A percentile compares a stretch with the other conserved stretches of the same genome.
These are phyloP conservation scores for Papilio dardanus DNA, from an alignment of 1,140 invertebrate species.

Conservation along the genomic window DNA sequence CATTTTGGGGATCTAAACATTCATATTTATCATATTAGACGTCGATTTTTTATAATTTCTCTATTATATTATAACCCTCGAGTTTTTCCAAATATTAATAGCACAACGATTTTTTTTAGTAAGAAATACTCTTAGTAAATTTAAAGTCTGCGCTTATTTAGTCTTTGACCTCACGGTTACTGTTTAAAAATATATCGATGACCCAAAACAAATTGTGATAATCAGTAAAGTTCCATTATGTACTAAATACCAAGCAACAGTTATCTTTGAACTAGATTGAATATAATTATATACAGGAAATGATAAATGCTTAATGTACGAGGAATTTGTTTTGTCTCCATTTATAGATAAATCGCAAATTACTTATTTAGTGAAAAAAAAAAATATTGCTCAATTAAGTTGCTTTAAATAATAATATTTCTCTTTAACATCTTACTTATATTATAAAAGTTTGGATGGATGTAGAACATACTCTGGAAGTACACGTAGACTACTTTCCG, in stretches of 20 bases:
- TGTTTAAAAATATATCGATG: background rate
- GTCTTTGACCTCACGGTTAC: background rate
- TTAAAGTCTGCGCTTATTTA: background rate
- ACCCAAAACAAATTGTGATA: background rate
- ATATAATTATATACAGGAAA: background rate
- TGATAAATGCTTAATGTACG: background rate
- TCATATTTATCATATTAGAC: too few relatives aligned
- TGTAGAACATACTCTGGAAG: too few relatives aligned
- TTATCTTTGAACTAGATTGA: background rate
- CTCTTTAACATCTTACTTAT: too few relatives aligned
- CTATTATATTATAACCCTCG: too few relatives aligned
- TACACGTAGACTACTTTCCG: too few relatives aligned
- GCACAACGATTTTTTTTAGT: background rate
- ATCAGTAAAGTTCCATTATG: conserved; percentile 18
- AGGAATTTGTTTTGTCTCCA: background rate
- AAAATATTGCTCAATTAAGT: background rate
- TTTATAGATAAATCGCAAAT: background rate
- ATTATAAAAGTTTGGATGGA: too few relatives aligned
- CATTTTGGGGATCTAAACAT: too few relatives aligned
- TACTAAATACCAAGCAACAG: background rate
- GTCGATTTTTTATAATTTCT: too few relatives aligned
- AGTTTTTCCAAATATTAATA: too few relatives aligned
- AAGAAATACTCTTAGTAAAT: background rate
- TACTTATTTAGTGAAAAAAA: background rate
- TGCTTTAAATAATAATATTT: too few relatives aligned